phyloP scores from a whole-genome alignment of 2,113 vertebrate species.

The Tor tambroides region DNA sequence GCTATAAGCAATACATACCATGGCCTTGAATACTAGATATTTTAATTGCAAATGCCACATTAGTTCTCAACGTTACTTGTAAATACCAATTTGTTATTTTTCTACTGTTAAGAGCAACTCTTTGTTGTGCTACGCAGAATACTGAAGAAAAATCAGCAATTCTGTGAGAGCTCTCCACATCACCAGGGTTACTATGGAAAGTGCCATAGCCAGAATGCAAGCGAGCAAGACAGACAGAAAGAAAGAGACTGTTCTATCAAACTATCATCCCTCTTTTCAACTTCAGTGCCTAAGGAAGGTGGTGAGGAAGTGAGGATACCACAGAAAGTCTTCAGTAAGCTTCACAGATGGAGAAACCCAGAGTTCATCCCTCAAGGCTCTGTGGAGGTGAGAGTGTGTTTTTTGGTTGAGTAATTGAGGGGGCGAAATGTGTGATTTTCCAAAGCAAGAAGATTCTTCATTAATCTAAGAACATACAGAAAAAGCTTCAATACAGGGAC shows the following conservation, averaged over 20 bases:
- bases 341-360: slow-evolving; percentile 63
- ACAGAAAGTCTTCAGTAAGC: slow-evolving; percentile 71
- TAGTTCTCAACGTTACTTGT: neutral
- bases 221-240: slow-evolving; percentile 8
- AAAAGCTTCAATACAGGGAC: too few relatives aligned
- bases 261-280: slow-evolving; percentile 73
- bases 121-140: neutral
- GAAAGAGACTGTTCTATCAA: slow-evolving; percentile 62
- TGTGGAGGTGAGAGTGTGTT: slow-evolving; percentile 17
- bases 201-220: slow-evolving; percentile 44
- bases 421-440: slow-evolving; percentile 64
- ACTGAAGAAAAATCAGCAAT: neutral
- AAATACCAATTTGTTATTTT: neutral
- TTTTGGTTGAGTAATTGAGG: neutral
- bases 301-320: slow-evolving; percentile 70
- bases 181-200: slow-evolving; percentile 52
- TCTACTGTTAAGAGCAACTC: neutral
- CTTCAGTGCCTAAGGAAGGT: slow-evolving; percentile 72
- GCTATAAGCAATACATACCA: neutral
- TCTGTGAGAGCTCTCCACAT: slow-evolving; percentile 8
- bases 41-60: neutral
- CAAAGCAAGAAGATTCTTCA: slow-evolving; percentile 42
- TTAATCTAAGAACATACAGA: too few relatives aligned
- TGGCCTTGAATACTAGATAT: neutral
- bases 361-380: slow-evolving; percentile 49